Evolutionary conservation across 1,140 invertebrate genomes (phyloP), one percentile per base, ranked within the genome.

Genomic region (Panulirus ornatus): DNA sequence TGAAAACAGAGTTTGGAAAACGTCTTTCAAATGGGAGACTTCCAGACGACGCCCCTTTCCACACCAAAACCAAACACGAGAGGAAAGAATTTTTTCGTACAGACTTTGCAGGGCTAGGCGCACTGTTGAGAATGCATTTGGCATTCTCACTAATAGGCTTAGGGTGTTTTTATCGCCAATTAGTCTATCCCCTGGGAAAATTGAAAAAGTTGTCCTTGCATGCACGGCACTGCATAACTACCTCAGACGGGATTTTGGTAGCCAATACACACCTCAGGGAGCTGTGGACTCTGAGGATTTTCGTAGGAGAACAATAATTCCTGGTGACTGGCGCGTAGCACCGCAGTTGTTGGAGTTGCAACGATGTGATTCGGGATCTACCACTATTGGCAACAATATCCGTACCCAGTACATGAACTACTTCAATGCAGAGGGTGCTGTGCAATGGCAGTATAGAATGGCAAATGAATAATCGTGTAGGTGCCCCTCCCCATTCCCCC

Each of bases 131-230:
- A 66, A 66, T 19, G 63, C 63, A 14, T 73, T 73, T 38, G 70
- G 70, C n/a, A 73, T 73, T 36, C 70, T 73, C 34, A 30, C 70
- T 34, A 73, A 73, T 36, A 73, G 70, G 34, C 34, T 73, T 73
- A 11, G 38, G 14, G 70, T 73, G 30, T 73, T 73, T 22, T 19
- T 27, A 19, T 27, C 22, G 22, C 22, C 63, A 5, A 66, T 66
- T 66, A 66, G 22, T 34, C 70, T 73, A 36, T 11, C 30, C 14
- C 70, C 70, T 14, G 34, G 38, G 38, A 73, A 73, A 14, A 30
- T 73, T 30, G 30, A 73, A 73, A 73, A 27, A 73, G 34, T 73
- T 36, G 70, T 73, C 22, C 22, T 66, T 8, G 63, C 63, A n/a
- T 66, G 63, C 63, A 66, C 63, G 22, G 63, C 63, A 8, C 22